Conservation (phyloP, 2,888 invertebrate species). For the Sclerodermus sp. region DNA sequence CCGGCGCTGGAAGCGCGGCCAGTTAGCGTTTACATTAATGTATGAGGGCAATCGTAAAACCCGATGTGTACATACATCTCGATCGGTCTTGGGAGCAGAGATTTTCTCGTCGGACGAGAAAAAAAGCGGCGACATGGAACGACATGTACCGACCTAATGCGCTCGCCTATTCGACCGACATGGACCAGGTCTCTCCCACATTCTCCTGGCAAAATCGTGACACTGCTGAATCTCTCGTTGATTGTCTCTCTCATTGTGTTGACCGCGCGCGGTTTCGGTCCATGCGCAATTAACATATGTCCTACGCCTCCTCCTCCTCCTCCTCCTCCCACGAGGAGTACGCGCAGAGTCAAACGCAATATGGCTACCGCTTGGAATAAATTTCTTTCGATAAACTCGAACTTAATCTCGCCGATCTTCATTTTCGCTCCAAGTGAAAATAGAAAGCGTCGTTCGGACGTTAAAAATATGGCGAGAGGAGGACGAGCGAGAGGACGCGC, state of each 20-base stretch:
- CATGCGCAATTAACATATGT: conserved; percentile 1
- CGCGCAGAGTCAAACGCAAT: too few species aligned
- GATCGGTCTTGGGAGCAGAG: conserved; percentile 36
- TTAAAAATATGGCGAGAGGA: too few species aligned
- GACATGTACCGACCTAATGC: conserved; percentile 39
- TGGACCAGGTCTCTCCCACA: conserved; percentile 6
- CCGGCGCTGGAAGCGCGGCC: conserved; percentile 13
- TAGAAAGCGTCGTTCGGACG: too few species aligned
- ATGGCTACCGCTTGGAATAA: too few species aligned
- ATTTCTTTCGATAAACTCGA: too few species aligned
- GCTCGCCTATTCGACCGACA: conserved; percentile 30
- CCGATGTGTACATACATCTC: conserved; percentile 56
- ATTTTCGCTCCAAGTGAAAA: too few species aligned
- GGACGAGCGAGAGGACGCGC: too few species aligned
- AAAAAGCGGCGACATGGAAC: conserved; percentile 32
- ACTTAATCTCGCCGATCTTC: too few species aligned
- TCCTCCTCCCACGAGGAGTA: too few species aligned
- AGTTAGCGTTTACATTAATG: conserved; percentile 53
- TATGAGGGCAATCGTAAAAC: conserved; percentile 56
- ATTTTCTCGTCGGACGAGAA: conserved; percentile 43
- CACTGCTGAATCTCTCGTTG: conserved; percentile 17
- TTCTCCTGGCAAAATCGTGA: conserved; percentile 30
- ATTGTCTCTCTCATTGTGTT: conserved; percentile 37
- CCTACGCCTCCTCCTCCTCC: too few species aligned
- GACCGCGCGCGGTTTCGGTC: conserved; percentile 17